Conservation (phyloP, 1,140 invertebrate species). For the Solenopsis invicta region DNA sequence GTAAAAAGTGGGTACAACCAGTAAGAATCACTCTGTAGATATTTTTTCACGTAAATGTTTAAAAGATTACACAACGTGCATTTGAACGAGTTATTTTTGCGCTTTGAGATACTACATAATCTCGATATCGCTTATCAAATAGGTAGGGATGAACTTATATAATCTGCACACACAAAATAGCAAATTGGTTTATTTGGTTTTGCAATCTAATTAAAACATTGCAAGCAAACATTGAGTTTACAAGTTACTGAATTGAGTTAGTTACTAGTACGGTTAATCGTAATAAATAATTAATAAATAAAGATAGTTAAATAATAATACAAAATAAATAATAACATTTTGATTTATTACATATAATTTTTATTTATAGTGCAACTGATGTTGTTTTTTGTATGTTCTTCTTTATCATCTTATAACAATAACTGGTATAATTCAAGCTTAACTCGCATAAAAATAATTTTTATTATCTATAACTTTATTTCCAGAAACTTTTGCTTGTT, state of each 20-base stretch:
- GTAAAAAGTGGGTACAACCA: too few relatives aligned
- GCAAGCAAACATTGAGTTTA: background rate
- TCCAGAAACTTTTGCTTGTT: background rate
- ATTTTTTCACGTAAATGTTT: background rate
- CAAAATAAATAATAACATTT: background rate
- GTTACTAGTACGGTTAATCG: background rate
- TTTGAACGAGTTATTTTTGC: background rate
- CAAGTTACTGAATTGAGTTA: background rate
- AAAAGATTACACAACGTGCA: background rate
- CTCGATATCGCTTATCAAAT: background rate
- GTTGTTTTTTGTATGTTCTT: background rate
- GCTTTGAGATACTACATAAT: background rate
- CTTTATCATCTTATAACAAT: background rate
- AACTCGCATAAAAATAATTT: background rate
- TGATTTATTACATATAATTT: background rate
- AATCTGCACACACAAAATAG: background rate
- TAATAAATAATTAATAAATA: too few relatives aligned
- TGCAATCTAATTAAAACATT: background rate
- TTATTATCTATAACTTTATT: background rate
- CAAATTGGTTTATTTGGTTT: background rate
- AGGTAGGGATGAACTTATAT: slow-evolving; percentile 1
- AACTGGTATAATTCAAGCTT: slow-evolving; percentile 15
- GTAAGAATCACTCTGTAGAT: too few relatives aligned
- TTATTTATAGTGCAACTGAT: background rate
- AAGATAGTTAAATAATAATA: background rate